Percentiles rank a stretch among this genome's conserved stretches.
These are phyloP conservation scores for Onthophagus sagittarius DNA, from an alignment of 2,888 invertebrate genomes.

Conservation along the genomic window DNA sequence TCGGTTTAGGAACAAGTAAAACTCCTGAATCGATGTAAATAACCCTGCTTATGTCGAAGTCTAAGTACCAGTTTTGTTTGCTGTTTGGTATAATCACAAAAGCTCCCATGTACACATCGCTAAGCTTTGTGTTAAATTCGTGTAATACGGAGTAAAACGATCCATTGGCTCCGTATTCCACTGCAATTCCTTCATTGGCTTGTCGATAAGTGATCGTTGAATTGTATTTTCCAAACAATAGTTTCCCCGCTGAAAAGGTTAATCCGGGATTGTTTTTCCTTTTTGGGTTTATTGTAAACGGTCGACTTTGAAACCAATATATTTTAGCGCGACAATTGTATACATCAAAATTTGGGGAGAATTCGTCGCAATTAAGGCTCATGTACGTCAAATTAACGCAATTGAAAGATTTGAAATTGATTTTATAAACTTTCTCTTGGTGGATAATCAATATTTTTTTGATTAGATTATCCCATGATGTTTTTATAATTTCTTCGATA, in stretches of 20 bases:
- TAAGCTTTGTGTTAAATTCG: not conserved
- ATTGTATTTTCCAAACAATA: not conserved
- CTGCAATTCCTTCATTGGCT: not conserved
- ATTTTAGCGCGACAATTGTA: not conserved
- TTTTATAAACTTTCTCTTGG: not conserved
- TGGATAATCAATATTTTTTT: not conserved
- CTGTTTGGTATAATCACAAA: constrained; percentile 1
- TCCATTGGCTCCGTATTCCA: not conserved
- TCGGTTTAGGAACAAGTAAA: constrained; percentile 1
- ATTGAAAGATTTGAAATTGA: not conserved
- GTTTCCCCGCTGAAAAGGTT: not conserved
- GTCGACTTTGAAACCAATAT: not conserved
- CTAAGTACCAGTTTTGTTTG: constrained; percentile 4
- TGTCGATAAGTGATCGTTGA: not conserved
- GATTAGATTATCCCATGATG: not conserved
- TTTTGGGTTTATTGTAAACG: not conserved
- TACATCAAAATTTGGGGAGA: not conserved
- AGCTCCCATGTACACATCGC: constrained; percentile 1
- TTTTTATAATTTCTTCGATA: not conserved
- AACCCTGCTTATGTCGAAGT: not conserved
- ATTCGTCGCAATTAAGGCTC: not conserved
- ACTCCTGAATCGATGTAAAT: not conserved
- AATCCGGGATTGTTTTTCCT: not conserved
- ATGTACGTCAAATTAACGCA: not conserved
- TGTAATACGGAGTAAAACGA: not conserved